Base-by-base conservation (phyloP, 2,113 vertebrate species). In the Anoplopoma fimbria region DNA sequence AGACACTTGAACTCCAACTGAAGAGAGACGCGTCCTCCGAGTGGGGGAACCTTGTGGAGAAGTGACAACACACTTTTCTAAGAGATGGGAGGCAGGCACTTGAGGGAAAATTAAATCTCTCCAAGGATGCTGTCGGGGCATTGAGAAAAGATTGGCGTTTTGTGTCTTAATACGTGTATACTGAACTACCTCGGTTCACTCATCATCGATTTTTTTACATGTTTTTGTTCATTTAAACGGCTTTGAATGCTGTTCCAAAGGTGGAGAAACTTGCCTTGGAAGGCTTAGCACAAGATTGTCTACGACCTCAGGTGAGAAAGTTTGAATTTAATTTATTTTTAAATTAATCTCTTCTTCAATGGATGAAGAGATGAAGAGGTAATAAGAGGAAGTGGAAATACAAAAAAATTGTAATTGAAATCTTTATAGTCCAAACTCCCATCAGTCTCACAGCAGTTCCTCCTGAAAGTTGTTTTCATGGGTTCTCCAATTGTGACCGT, bases 101-200 rank as follows among this genome's bases (percentile, higher is more conserved):
- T 89, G 81, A 93, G 92, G 88, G 91, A 82, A 93, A 93, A 94
- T 94, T 89, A 89, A 94, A 93, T 91, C 89, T 91, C 85, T 91
- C 85, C 93, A 94, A 93, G 90, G 92, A 93, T 93, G 83, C 84
- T 58, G 84, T 68, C 51, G 1, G 90, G 81, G 81, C 84, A 90
- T 88, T 88, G 85, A 91, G 85, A 85, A 87, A 90, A 91, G 45
- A 84, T 78, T 85, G 38, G 25, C 9, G 47, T 89, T 92, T 90
- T 92, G 86, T 89, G 88, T 91, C 83, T 86, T 79, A 88, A 85
- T 81, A 81, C 73, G 57, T 68, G 53, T 81, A 80, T 49, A 40
- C 27, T 69, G 57, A 90, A 67, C 79, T 21, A 10, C 55, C 78
- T 83, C 14, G 0, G 60, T 81, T 89, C 71, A 33, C 67, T 80